A percentile compares a stretch with the other conserved stretches of the same genome.
Conservation (phyloP, 2,113 vertebrate species). For the Thalassarche chlororhynchos region DNA sequence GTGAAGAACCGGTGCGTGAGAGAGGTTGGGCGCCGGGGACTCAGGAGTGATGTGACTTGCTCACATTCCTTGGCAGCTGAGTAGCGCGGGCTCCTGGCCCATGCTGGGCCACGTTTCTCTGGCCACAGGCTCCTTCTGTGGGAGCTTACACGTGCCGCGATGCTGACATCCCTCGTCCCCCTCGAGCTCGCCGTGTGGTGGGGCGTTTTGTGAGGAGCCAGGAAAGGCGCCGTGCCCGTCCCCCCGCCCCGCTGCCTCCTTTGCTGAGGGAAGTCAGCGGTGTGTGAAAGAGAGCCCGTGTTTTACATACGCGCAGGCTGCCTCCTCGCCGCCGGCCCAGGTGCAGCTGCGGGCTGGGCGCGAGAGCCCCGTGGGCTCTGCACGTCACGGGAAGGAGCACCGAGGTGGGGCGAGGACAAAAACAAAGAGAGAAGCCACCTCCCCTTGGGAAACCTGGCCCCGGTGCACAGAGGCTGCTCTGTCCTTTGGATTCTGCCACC, state of each 20-base stretch:
- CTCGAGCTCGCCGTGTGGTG: fast-evolving
- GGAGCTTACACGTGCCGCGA: fast-evolving
- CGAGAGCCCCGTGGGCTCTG: not conserved
- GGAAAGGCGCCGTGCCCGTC: fast-evolving
- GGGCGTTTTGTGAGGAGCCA: not conserved
- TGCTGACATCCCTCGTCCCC: not conserved
- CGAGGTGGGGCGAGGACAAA: not conserved
- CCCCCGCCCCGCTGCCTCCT: fast-evolving
- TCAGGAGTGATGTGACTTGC: not conserved
- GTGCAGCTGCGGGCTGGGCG: slow-evolving; percentile 25
- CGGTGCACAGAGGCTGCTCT: not conserved
- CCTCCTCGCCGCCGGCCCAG: not conserved
- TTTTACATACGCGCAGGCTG: slow-evolving; percentile 9
- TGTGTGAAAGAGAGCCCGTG: not conserved
- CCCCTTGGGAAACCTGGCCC: not conserved
- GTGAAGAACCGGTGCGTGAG: not conserved
- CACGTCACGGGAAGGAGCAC: not conserved
- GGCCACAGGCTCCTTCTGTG: not conserved
- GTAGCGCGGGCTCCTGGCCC: not conserved
- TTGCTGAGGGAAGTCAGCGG: not conserved
- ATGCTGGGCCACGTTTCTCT: not conserved
- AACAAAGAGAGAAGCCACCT: not conserved
- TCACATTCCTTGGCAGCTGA: not conserved
- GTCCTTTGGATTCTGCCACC: not conserved
- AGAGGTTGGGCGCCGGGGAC: not conserved